Conservation (phyloP, 2,888 invertebrate species). For the Neoascia interrupta region DNA sequence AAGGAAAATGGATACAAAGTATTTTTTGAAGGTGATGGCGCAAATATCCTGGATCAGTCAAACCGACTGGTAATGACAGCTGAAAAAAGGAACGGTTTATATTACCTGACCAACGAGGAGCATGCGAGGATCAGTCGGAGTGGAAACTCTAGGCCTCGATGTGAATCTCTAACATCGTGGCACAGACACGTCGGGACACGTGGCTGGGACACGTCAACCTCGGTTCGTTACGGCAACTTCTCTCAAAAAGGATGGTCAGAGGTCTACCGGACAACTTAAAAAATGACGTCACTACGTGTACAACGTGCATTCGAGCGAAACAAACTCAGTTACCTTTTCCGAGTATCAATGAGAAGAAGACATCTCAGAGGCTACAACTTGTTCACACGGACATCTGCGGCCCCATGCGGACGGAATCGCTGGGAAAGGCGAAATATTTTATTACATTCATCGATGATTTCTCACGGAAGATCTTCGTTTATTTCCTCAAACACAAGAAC, state of each 20-base stretch:
- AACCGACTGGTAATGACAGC: slow-evolving; percentile 10
- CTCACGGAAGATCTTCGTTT: neutral
- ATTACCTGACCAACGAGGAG: slow-evolving; percentile 6
- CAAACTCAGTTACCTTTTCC: no score
- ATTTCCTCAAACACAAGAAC: slow-evolving; percentile 8
- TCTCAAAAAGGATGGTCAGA: slow-evolving; percentile 14
- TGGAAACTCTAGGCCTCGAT: neutral
- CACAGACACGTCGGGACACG: no score
- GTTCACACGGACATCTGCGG: slow-evolving; percentile 10
- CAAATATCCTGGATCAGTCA: slow-evolving; percentile 5
- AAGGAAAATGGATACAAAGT: slow-evolving; percentile 21
- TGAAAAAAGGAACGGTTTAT: slow-evolving; percentile 24
- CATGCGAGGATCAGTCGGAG: slow-evolving; percentile 4
- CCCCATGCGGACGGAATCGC: slow-evolving; percentile 7
- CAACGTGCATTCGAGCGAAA: slow-evolving; percentile 23
- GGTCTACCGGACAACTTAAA: slow-evolving; percentile 20
- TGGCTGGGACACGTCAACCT: slow-evolving; percentile 17
- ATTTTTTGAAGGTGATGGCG: slow-evolving; percentile 24
- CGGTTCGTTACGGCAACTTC: slow-evolving; percentile 1
- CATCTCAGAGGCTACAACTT: no score
- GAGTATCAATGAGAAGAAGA: no score
- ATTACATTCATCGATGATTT: neutral
- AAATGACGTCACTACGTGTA: slow-evolving; percentile 2
- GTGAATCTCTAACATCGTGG: slow-evolving; percentile 8
- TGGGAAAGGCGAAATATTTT: slow-evolving; percentile 5